Evolutionary conservation across 2,888 invertebrate genomes (phyloP).

Genomic region (Pseudoips prasinana): DNA sequence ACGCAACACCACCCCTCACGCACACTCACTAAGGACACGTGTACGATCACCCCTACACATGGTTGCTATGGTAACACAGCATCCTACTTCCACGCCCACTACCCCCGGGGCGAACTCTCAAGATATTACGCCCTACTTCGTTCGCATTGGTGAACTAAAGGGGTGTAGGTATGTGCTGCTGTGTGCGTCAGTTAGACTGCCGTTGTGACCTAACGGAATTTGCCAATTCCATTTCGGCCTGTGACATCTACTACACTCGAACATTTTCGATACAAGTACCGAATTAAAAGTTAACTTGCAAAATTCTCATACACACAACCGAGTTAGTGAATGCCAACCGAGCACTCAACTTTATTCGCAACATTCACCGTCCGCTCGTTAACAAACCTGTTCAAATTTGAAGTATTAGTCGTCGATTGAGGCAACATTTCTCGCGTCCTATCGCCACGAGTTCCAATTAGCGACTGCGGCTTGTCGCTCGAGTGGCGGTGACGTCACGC

Average conservation of each 20-base stretch:
- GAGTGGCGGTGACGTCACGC: slow-evolving; percentile 77
- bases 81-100: slow-evolving; percentile 83
- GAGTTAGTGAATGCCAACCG: slow-evolving; percentile 50
- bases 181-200: slow-evolving; percentile 63
- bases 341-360: slow-evolving; percentile 60
- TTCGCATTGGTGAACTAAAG: slow-evolving; percentile 77
- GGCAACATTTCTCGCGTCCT: slow-evolving; percentile 76
- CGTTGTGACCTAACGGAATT: slow-evolving; percentile 48
- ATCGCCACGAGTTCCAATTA: slow-evolving; percentile 78
- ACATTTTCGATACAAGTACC: slow-evolving; percentile 34
- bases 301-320: slow-evolving; percentile 27
- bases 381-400: slow-evolving; percentile 77
- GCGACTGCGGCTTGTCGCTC: slow-evolving; percentile 75
- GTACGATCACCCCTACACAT: slow-evolving; percentile 68
- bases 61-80: slow-evolving; percentile 84
- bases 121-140: slow-evolving; percentile 80
- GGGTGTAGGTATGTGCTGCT: slow-evolving; percentile 64
- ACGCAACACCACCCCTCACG: slow-evolving; percentile 46
- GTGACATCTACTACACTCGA: slow-evolving; percentile 33
- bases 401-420: slow-evolving; percentile 80
- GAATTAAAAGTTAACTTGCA: slow-evolving; percentile 40
- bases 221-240: slow-evolving; percentile 49
- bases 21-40: slow-evolving; percentile 56
- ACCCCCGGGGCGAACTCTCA: slow-evolving; percentile 79
- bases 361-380: slow-evolving; percentile 76